Base-by-base conservation (phyloP, 1,140 invertebrate species). In the Hypsibius dujardini region DNA sequence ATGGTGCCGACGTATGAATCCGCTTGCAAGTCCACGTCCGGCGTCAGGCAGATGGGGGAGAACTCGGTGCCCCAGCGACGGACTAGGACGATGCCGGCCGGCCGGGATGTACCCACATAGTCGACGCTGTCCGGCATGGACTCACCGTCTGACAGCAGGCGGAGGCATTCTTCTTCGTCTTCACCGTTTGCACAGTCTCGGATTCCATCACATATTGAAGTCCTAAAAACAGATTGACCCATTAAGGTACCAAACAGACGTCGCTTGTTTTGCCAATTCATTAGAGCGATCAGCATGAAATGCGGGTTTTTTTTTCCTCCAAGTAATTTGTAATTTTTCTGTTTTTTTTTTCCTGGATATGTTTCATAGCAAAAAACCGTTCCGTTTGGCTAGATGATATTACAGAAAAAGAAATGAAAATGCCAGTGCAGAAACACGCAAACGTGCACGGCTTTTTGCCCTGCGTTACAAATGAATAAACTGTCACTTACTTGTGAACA, bases 1-100 rank as follows among this genome's bases (percentile, higher is more conserved):
- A 45, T 67, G 3, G 62, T 67, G 45, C 12, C 12, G 42, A 67
- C 45, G 12, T 67, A 12, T 3, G 12, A 67, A 7, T 67, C 62
- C 42, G 62, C 42, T 45, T 67, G 62, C 12, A 67, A 15, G 62
- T 67, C 62, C 12, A 67, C 12, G 3, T 12, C 42, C 12, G 62
- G 42, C 42, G 62, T 45, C 12, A 67, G 12, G 62, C 62, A 67
- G 12, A 67, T 45, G 12, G 62, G 62, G 42, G 12, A 45, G 62
- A 67, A 67, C 42, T 67, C 62, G 12, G 62, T 67, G 62, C 62
- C 62, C 62, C 62, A 67, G 12, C 62, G 62, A 67, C 62, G 62
- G 12, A 67, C 62, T 42, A 67, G 42, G 3, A 67, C 12, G 42
- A 67, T 67, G 7, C 62, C 62, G 3, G 62, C 62, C 12, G 62